Evolutionary conservation across 1,140 invertebrate genomes (phyloP).

Genomic region (Anthonomus grandis): DNA sequence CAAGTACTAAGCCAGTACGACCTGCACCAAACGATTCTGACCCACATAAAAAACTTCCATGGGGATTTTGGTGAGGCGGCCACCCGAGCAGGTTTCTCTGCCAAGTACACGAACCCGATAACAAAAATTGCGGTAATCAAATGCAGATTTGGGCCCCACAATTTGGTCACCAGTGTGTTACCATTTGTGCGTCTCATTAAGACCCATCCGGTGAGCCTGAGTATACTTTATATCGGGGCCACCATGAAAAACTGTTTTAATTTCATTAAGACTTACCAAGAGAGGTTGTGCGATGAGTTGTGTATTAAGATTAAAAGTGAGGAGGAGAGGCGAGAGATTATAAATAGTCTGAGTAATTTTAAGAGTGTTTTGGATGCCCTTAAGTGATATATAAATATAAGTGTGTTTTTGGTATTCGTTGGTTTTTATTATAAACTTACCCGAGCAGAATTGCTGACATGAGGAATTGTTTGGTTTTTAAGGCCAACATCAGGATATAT

Average conservation of each 20-base stretch:
- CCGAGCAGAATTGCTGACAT: no score
- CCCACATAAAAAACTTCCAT: no score
- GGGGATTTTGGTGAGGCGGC: conserved; percentile 70
- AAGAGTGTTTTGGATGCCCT: no score
- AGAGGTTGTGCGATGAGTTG: conserved; percentile 54
- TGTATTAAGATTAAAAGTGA: conserved; percentile 55
- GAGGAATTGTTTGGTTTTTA: no score
- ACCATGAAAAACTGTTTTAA: conserved; percentile 74
- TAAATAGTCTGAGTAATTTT: conserved; percentile 47
- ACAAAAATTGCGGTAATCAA: conserved; percentile 70
- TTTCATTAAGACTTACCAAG: conserved; percentile 66
- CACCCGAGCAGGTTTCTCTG: conserved; percentile 64
- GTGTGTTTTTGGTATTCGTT: no score
- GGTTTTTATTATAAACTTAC: no score
- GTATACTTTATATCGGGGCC: conserved; percentile 70
- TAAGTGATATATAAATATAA: no score
- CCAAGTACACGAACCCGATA: conserved; percentile 73
- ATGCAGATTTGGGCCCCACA: conserved; percentile 68
- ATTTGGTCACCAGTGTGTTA: conserved; percentile 62
- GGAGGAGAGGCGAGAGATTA: conserved; percentile 46
- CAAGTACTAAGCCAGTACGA: no score
- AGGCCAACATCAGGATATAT: no score
- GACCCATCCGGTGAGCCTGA: conserved; percentile 57
- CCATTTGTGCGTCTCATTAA: conserved; percentile 64
- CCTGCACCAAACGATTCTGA: no score